phyloP scores from a whole-genome alignment of 1,140 invertebrate genomes.

The Pseudomyrmex cubaensis region DNA sequence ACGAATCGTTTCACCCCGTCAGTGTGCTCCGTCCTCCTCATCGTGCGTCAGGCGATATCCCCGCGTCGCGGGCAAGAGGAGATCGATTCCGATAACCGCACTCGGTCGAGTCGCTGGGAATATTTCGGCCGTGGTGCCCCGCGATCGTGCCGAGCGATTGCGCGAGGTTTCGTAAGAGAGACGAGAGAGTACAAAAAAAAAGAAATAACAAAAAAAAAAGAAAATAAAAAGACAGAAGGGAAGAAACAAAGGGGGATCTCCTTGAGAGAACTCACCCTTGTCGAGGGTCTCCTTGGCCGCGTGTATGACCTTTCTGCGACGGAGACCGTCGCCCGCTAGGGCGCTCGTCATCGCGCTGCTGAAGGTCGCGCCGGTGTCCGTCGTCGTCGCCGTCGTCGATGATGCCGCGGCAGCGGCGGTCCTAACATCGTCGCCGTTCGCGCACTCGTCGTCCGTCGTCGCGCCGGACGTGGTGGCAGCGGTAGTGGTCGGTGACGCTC shows the following conservation, averaged over 20 bases:
- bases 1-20: conserved; percentile 33
- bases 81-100: conserved; percentile 59
- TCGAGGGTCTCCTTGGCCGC: conserved; percentile 88
- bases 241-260: not conserved
- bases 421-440: conserved; percentile 73
- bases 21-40: not conserved
- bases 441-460: conserved; percentile 69
- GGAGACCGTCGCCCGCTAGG: conserved; percentile 79
- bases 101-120: not conserved
- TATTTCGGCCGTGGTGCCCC: not conserved
- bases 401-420: not conserved
- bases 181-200: not conserved
- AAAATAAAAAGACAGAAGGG: not conserved
- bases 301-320: conserved; percentile 87
- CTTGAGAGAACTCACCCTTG: conserved; percentile 84
- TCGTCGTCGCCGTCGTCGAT: conserved; percentile 60
- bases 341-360: conserved; percentile 65
- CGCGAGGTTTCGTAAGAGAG: conserved; percentile 65
- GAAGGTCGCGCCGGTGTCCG: conserved; percentile 61
- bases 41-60: conserved; percentile 14
- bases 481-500: conserved; percentile 16
- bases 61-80: conserved; percentile 27
- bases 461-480: conserved; percentile 26
- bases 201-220: not conserved
- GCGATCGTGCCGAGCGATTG: conserved; percentile 17